Evolutionary conservation across 1,140 invertebrate genomes (phyloP).

Genomic region (honey bee (Apis mellifera)): Amel_HAv3.1 CM009931.2:21529001-21529500

Average conservation of each 20-base stretch:
- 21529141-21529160: not conserved
- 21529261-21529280: too few species aligned
- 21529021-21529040: too few species aligned
- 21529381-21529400: constrained; percentile 67
- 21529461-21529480: constrained; percentile 72
- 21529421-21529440: constrained; percentile 68
- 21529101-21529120: not conserved
- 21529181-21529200: constrained; percentile 22
- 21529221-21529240: not conserved
- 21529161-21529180: not conserved
- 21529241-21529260: too few species aligned
- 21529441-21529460: constrained; percentile 74
- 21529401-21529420: constrained; percentile 66
- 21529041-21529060: not conserved
- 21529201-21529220: not conserved
- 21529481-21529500: constrained; percentile 67
- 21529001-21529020: too few species aligned
- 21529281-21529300: not conserved
- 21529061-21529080: not conserved
- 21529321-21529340: too few species aligned
- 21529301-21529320: not conserved
- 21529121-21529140: not conserved
- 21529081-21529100: not conserved
- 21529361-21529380: constrained; percentile 66
- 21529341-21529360: not conserved